A percentile compares a stretch with the other conserved stretches of the same genome.
These are phyloP conservation scores for Deroptyus accipitrinus DNA, from an alignment of 2,113 vertebrate genomes.

Conservation along the genomic window DNA sequence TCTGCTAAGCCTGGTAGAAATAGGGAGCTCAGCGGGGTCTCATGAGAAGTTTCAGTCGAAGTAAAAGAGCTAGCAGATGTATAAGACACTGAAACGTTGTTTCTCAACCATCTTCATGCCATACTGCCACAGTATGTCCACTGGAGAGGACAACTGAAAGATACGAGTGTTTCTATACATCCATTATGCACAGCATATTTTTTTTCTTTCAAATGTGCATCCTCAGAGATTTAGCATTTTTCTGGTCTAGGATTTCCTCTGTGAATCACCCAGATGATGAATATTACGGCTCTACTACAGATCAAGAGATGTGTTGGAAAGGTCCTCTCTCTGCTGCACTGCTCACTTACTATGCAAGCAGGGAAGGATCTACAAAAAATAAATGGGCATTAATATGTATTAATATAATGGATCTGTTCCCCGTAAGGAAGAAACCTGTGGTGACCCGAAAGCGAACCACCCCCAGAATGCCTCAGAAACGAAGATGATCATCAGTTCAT, in stretches of 20 bases:
- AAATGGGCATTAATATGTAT: background rate
- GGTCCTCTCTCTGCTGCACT: background rate
- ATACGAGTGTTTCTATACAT: background rate
- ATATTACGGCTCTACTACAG: fast-evolving
- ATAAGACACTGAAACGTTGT: no score
- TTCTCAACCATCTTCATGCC: background rate
- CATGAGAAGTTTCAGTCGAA: background rate
- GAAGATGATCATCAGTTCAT: background rate
- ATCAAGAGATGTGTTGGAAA: fast-evolving
- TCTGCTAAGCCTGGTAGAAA: background rate
- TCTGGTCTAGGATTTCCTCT: background rate
- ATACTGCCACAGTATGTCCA: background rate
- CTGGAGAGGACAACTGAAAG: background rate
- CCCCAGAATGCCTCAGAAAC: background rate
- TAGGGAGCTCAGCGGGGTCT: fast-evolving
- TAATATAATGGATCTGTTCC: no score
- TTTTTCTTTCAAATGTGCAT: background rate
- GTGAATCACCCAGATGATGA: no score
- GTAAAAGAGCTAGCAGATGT: background rate
- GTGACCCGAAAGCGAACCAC: fast-evolving
- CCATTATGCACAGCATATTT: background rate
- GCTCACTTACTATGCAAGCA: background rate
- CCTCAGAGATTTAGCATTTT: background rate
- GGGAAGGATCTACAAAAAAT: no score
- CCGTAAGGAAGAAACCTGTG: background rate